A percentile compares a stretch with the other conserved stretches of the same genome.
These are phyloP conservation scores for Apantesis nais DNA, from an alignment of 2,888 invertebrate species.

Conservation along the genomic window DNA sequence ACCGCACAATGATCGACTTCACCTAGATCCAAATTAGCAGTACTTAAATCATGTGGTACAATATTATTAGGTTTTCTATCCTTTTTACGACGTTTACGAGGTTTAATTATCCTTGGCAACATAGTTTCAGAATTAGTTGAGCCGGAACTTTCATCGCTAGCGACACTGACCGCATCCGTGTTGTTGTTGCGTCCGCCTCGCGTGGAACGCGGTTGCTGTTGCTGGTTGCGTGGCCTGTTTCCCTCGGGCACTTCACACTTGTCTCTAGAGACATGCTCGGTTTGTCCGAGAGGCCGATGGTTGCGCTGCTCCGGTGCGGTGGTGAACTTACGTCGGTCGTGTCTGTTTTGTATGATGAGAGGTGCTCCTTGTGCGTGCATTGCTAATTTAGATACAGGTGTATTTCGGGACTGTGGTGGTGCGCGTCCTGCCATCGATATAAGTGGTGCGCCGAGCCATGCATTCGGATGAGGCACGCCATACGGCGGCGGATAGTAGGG, in stretches of 20 bases:
- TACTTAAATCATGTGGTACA: constrained; percentile 75
- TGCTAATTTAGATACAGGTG: constrained; percentile 90
- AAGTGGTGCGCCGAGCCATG: constrained; percentile 92
- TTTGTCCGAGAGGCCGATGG: constrained; percentile 67
- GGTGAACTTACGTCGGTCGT: constrained; percentile 82
- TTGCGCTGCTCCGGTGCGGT: constrained; percentile 74
- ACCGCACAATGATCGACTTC: constrained; percentile 80
- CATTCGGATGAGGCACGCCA: constrained; percentile 85
- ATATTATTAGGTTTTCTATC: constrained; percentile 91
- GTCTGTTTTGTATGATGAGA: constrained; percentile 90
- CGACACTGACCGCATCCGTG: constrained; percentile 89
- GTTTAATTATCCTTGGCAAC: constrained; percentile 95
- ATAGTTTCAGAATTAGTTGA: constrained; percentile 89
- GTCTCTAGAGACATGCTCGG: constrained; percentile 68
- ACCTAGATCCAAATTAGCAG: constrained; percentile 71
- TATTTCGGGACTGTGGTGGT: constrained; percentile 72
- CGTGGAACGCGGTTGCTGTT: constrained; percentile 73
- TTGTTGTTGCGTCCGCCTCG: constrained; percentile 81
- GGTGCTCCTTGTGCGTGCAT: constrained; percentile 94
- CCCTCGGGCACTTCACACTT: constrained; percentile 73
- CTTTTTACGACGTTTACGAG: constrained; percentile 95
- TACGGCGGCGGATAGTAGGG: constrained; percentile 82
- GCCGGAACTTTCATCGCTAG: constrained; percentile 92
- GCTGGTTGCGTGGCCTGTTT: constrained; percentile 75
- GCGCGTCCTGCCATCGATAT: constrained; percentile 91